Percentiles rank a stretch among this genome's conserved stretches.
These are phyloP conservation scores for Myotis vivesi DNA, from an alignment of 2,797 vertebrate genomes.

Conservation along the genomic window DNA sequence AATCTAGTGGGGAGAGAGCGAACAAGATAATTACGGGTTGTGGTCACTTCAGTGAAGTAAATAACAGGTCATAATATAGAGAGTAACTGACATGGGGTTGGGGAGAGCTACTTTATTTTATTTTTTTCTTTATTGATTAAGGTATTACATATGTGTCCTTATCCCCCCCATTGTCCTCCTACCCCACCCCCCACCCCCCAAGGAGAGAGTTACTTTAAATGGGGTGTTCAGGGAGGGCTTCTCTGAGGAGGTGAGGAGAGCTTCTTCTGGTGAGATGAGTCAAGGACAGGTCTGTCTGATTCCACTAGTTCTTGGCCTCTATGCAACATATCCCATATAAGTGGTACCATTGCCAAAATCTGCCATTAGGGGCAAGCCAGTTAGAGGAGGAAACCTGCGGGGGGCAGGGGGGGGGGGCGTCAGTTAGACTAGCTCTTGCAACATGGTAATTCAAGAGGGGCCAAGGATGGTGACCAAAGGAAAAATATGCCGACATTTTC, in stretches of 20 bases:
- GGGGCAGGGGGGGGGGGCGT: neutral
- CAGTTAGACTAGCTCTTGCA: neutral
- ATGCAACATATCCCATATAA: neutral
- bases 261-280: neutral
- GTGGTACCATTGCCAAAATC: neutral
- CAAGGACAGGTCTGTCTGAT: neutral
- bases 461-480: neutral
- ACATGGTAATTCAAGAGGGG: neutral
- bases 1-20: neutral
- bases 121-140: no score
- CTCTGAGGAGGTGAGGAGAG: neutral
- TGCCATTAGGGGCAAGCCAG: neutral
- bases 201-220: neutral
- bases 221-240: neutral
- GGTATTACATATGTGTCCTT: no score
- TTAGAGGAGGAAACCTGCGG: neutral
- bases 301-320: neutral
- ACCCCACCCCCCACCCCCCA: no score
- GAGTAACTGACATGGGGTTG: neutral
- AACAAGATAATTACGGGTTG: neutral
- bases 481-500: neutral
- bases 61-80: neutral
- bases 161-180: no score
- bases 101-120: neutral
- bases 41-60: neutral